These are phyloP conservation scores for Proisotoma minuta DNA, from an alignment of 2,888 invertebrate species.

Conservation along the genomic window DNA sequence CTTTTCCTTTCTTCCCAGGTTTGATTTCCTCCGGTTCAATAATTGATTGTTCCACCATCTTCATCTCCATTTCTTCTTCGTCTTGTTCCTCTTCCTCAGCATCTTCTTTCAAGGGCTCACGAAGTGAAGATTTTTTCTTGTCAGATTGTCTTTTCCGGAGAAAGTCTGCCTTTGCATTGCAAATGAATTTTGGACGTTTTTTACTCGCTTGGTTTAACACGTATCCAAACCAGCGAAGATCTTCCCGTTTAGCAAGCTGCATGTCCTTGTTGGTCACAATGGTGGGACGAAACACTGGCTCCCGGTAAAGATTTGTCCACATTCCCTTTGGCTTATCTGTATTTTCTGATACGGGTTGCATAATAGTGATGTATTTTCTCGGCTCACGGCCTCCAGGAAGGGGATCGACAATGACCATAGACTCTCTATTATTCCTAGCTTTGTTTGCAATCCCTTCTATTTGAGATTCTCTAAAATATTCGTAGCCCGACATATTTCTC, in stretches of 20 bases:
- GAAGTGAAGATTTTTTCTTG: background rate
- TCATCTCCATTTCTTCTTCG: conserved; percentile 14
- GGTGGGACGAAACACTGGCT: conserved; percentile 39
- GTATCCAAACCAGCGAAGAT: conserved; percentile 42
- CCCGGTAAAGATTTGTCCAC: conserved; percentile 39
- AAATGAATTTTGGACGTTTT: conserved; percentile 27
- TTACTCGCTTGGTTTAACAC: conserved; percentile 28
- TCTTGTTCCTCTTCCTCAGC: conserved; percentile 16
- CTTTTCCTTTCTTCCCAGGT: conserved; percentile 8
- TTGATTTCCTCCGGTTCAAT: background rate
- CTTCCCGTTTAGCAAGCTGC: conserved; percentile 26
- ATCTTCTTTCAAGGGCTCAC: background rate
- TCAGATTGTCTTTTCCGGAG: background rate
- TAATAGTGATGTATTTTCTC: conserved; percentile 37
- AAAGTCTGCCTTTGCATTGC: conserved; percentile 18
- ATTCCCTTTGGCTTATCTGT: conserved; percentile 34
- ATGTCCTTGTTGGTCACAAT: conserved; percentile 34
- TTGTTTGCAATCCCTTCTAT: conserved; percentile 26
- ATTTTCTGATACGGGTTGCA: conserved; percentile 29
- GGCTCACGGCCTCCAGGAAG: conserved; percentile 20
- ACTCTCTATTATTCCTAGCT: conserved; percentile 24
- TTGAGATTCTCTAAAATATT: conserved; percentile 27
- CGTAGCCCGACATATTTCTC: conserved; percentile 35
- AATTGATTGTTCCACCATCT: conserved; percentile 9
- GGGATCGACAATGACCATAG: conserved; percentile 32